A percentile compares a stretch with the other conserved stretches of the same genome.
Evolutionary conservation across 2,888 invertebrate species (phyloP).

Genomic region (Nephrotoma guestfalica): DNA sequence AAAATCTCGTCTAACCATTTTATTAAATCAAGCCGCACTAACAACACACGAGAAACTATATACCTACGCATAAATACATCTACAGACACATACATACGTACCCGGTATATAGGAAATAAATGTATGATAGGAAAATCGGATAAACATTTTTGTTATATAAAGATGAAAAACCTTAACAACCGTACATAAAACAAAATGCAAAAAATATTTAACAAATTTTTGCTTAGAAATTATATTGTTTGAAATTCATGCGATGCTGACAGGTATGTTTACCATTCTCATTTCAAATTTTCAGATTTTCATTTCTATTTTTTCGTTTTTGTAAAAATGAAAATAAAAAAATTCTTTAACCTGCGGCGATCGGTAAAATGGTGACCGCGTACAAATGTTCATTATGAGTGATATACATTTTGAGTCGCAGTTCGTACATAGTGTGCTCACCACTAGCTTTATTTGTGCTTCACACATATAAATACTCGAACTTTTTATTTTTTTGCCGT

Average conservation of each 20-base stretch:
- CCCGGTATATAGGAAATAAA: not conserved
- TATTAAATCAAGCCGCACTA: not conserved
- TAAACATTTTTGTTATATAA: not conserved
- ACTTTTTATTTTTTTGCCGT: not conserved
- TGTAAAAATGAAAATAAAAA: not conserved
- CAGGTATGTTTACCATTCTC: not conserved
- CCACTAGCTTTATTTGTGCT: too few species aligned
- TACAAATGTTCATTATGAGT: not conserved
- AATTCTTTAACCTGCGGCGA: not conserved
- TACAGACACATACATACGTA: not conserved
- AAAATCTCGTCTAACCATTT: not conserved
- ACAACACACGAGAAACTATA: not conserved
- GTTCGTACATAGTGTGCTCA: too few species aligned
- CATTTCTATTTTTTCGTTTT: not conserved
- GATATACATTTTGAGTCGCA: too few species aligned
- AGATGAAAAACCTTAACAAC: not conserved
- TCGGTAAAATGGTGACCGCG: not conserved
- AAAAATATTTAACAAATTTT: not conserved
- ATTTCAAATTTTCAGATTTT: not conserved
- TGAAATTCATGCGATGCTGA: not conserved
- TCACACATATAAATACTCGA: too few species aligned
- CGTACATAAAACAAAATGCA: not conserved
- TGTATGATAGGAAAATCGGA: not conserved
- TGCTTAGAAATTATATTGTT: not conserved
- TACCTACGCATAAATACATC: not conserved